These are phyloP conservation scores for Drosophila cardini DNA, from an alignment of 1,140 invertebrate genomes.

Conservation along the genomic window DNA sequence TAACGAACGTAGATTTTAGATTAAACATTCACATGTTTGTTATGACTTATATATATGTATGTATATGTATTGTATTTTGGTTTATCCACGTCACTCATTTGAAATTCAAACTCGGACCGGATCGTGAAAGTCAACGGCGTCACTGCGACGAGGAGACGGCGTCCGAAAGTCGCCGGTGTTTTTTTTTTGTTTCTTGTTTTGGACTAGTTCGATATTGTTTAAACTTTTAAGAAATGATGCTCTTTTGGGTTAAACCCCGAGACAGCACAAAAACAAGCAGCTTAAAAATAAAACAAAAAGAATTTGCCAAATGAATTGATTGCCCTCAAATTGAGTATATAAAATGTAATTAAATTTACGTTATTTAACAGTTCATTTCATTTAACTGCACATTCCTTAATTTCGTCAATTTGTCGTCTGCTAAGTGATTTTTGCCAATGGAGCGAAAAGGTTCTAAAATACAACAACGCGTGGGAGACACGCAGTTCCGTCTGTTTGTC, in stretches of 20 bases:
- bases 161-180: slow-evolving; percentile 62
- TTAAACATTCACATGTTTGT: slow-evolving; percentile 13
- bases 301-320: slow-evolving; percentile 65
- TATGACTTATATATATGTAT: slow-evolving; percentile 9
- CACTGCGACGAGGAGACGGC: slow-evolving; percentile 21
- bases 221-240: slow-evolving; percentile 10
- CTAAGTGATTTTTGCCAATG: slow-evolving; percentile 70
- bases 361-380: slow-evolving; percentile 67
- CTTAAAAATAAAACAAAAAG: slow-evolving; percentile 37
- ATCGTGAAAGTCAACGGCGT: slow-evolving; percentile 73
- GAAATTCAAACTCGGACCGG: slow-evolving; percentile 60
- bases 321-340: slow-evolving; percentile 48
- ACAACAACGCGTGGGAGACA: slow-evolving; percentile 48
- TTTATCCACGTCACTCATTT: slow-evolving; percentile 71
- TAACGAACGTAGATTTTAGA: slow-evolving; percentile 4
- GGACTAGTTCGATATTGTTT: slow-evolving; percentile 62
- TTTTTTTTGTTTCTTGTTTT: slow-evolving; percentile 2
- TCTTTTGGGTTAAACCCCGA: slow-evolving; percentile 66
- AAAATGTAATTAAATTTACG: slow-evolving; percentile 64
- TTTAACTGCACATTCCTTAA: slow-evolving; percentile 44
- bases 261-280: slow-evolving; percentile 29
- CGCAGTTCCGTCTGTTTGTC: not conserved
- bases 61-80: slow-evolving; percentile 38
- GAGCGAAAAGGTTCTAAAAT: slow-evolving; percentile 45
- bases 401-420: slow-evolving; percentile 27